phyloP scores from a whole-genome alignment of 2,113 vertebrate genomes.

The Saccopteryx leptura region DNA sequence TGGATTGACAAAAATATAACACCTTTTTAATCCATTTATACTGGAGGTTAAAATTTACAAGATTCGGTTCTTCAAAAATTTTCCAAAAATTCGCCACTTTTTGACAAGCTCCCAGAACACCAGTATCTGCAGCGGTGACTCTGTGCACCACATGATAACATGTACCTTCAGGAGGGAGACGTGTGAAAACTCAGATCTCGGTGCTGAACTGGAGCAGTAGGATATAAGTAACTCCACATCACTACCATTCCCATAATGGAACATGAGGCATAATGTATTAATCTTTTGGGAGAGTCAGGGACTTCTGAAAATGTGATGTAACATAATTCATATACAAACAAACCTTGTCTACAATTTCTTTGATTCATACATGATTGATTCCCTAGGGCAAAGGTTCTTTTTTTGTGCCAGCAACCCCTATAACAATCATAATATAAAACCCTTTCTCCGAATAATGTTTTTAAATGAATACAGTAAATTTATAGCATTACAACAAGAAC shows the following conservation, averaged over 20 bases:
- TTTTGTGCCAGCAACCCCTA: neutral
- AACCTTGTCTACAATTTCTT: neutral
- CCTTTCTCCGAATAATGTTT: constrained; percentile 24
- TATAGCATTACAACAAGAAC: neutral
- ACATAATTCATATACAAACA: neutral
- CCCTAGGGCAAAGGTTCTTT: neutral
- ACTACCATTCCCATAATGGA: too few species aligned
- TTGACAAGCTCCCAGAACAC: too few species aligned
- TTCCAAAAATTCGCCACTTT: too few species aligned
- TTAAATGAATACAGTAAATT: constrained; percentile 37
- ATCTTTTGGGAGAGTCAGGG: neutral
- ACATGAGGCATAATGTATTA: too few species aligned
- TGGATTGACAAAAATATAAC: constrained; percentile 6
- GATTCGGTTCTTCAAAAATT: too few species aligned
- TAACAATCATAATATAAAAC: constrained; percentile 44
- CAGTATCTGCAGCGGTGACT: too few species aligned
- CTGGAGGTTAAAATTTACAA: too few species aligned
- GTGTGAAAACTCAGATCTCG: too few species aligned
- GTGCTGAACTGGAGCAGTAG: too few species aligned
- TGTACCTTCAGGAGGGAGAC: too few species aligned
- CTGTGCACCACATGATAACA: too few species aligned
- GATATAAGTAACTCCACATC: too few species aligned
- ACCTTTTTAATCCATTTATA: neutral
- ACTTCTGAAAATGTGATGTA: neutral
- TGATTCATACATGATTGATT: neutral